A percentile compares a stretch with the other conserved stretches of the same genome.
Conservation (phyloP, 2,797 vertebrate genomes). For the Lateolabrax maculatus region DNA sequence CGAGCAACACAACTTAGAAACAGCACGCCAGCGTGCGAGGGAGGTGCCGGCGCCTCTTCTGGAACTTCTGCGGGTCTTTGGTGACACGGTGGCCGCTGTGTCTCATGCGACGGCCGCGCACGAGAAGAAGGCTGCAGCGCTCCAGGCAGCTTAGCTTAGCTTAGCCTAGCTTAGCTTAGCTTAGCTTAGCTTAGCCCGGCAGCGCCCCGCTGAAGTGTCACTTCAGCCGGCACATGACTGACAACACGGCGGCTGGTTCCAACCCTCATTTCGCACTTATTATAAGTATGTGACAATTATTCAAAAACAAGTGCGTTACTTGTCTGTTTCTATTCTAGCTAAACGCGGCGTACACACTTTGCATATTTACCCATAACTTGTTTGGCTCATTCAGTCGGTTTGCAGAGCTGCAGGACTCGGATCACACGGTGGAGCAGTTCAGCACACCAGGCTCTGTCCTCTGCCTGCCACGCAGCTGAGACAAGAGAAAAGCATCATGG, state of each 20-base stretch:
- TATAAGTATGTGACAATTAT: background rate
- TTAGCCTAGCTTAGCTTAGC: slow-evolving; percentile 26
- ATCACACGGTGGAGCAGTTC: background rate
- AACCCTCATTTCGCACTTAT: background rate
- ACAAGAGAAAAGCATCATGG: background rate
- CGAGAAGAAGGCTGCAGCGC: slow-evolving; percentile 11
- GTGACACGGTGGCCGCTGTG: background rate
- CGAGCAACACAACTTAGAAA: slow-evolving; percentile 7
- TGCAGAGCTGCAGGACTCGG: no score
- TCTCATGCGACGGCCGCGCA: background rate
- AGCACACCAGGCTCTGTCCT: background rate
- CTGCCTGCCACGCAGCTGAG: background rate
- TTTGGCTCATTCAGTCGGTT: background rate
- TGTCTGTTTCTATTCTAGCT: no score
- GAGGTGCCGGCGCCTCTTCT: background rate
- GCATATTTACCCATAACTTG: background rate
- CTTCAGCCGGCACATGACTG: background rate
- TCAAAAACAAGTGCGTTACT: background rate
- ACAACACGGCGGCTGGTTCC: background rate
- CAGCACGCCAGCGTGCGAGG: background rate
- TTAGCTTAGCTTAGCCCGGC: slow-evolving; percentile 7
- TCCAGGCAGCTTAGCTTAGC: slow-evolving; percentile 21
- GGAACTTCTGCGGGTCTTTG: background rate
- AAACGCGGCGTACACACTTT: no score
- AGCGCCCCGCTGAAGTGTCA: background rate